Conservation (phyloP, 1,140 invertebrate genomes). For the Campoletis sonorensis region DNA sequence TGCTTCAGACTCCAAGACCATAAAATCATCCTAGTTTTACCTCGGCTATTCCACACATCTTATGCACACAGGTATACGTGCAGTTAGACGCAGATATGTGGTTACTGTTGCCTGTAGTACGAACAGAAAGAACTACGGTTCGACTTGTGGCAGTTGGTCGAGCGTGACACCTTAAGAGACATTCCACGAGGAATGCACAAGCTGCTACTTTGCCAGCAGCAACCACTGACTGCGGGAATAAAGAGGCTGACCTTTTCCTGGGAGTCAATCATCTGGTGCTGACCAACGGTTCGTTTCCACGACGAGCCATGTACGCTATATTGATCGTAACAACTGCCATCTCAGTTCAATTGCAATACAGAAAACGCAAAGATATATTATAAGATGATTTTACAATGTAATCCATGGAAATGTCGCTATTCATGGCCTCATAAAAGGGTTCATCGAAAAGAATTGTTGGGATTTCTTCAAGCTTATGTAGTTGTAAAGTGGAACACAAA, state of each 20-base stretch:
- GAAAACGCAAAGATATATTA: neutral
- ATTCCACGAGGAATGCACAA: slow-evolving; percentile 3
- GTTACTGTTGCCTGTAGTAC: neutral
- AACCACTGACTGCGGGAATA: slow-evolving; percentile 28
- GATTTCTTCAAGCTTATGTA: no score
- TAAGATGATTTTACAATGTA: neutral
- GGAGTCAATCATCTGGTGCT: slow-evolving; percentile 34
- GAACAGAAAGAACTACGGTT: slow-evolving; percentile 5
- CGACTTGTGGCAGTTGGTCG: neutral
- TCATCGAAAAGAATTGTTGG: no score
- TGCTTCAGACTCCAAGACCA: slow-evolving; percentile 62
- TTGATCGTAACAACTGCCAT: neutral
- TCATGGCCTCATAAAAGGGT: no score
- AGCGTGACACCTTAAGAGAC: slow-evolving; percentile 33
- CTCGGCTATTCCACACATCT: slow-evolving; percentile 48
- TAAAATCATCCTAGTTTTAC: slow-evolving; percentile 73
- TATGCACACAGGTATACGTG: slow-evolving; percentile 32
- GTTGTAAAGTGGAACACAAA: neutral
- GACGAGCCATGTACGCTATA: neutral
- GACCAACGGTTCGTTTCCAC: slow-evolving; percentile 13
- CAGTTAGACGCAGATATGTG: slow-evolving; percentile 14
- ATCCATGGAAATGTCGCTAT: neutral
- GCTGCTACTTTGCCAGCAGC: neutral
- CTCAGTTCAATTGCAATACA: neutral
- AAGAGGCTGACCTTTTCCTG: slow-evolving; percentile 36